These are phyloP conservation scores for Patella caerulea DNA, from an alignment of 2,888 invertebrate genomes.

Conservation along the genomic window DNA sequence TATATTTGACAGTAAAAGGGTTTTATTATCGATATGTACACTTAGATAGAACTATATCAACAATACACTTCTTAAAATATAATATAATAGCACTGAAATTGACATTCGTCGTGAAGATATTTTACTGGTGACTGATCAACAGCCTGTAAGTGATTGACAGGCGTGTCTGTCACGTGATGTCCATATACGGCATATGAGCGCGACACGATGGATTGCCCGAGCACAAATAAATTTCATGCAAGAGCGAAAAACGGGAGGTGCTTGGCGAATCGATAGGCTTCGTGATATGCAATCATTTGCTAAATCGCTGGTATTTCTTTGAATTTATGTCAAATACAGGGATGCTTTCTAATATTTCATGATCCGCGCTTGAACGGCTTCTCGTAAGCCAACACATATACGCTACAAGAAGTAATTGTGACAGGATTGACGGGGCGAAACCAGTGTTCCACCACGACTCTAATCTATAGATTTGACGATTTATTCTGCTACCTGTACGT, in stretches of 20 bases:
- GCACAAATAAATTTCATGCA: slow-evolving; percentile 30
- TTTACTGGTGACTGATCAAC: slow-evolving; percentile 13
- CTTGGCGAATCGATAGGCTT: slow-evolving; percentile 22
- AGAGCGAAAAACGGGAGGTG: slow-evolving; percentile 21
- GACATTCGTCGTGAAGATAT: no score
- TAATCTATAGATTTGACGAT: no score
- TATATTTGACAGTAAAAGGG: no score
- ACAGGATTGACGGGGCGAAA: no score
- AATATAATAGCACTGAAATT: no score
- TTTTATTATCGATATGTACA: no score
- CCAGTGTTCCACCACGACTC: no score
- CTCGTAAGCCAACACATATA: not conserved
- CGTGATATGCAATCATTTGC: slow-evolving; percentile 28
- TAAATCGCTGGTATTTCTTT: slow-evolving; percentile 24
- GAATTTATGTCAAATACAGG: slow-evolving; percentile 25
- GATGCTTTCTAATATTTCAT: slow-evolving; percentile 13
- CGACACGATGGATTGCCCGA: slow-evolving; percentile 16
- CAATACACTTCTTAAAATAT: no score
- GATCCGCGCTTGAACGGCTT: slow-evolving; percentile 7
- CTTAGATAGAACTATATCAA: no score
- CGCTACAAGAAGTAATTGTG: no score
- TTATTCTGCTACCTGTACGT: no score
- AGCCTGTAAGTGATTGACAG: slow-evolving; percentile 26
- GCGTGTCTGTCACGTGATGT: slow-evolving; percentile 20
- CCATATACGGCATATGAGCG: slow-evolving; percentile 22